Evolutionary conservation across 2,797 vertebrate genomes (phyloP), one percentile per base, ranked within the genome.

Genomic region (Paedocypris micromegethes): DNA sequence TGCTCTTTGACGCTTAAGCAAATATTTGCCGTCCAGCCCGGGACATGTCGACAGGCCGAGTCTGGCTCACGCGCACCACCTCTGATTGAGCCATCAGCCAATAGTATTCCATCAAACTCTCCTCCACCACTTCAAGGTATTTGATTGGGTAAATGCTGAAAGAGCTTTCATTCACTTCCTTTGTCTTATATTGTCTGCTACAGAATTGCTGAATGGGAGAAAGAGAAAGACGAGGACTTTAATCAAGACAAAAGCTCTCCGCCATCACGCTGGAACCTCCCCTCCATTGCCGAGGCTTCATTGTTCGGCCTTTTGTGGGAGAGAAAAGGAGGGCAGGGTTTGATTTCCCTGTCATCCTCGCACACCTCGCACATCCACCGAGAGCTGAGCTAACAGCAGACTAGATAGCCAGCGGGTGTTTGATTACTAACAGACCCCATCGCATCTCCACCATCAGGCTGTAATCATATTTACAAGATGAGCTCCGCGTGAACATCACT

Each of bases 1-100:
- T 78, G 74, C 61, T 74, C 78, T 80, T 76, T 80, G 64, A 81
- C 80, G 81, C 77, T 82, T 54, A 83, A 85, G 82, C 84, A 77
- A 88, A 88, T 86, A 86, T 87, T 86, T 83, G 81, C 72, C 57
- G 43, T 69, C 66, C 52, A 41, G n/a, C 63, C 39, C 68, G 76
- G 74, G 81, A 64, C 38, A 52, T n/a, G 43, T 42, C 5, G 23
- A 47, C 66, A 41, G 50, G 38, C 39, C 41, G 45, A 67, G 73
- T 75, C 44, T 58, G 56, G 72, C 73, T 77, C 70, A 54, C 67
- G 70, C 65, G 75, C 78, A 79, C 78, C 63, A 46, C 51, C 58
- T 65, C 23, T 72, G 75, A 77, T 72, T 48, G 74, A 67, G 44
- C 68, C 47, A 52, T 53, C 62, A 76, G 64, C 72, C 70, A 60